Conservation (phyloP, 2,888 invertebrate genomes). For the Barypeithes pellucidus region DNA sequence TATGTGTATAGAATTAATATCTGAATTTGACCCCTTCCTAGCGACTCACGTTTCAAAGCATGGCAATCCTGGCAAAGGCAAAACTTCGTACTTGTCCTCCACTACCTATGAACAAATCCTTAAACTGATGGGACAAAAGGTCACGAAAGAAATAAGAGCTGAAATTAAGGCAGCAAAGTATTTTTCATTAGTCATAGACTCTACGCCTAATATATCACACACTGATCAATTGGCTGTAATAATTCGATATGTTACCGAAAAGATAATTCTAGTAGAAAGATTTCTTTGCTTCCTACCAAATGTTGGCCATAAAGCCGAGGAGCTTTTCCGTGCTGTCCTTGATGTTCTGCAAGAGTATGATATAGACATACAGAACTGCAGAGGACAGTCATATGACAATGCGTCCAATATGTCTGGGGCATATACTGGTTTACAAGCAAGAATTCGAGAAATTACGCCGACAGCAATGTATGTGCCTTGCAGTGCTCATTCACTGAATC, state of each 20-base stretch:
- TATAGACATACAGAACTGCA: not conserved
- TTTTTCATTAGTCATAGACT: constrained; percentile 15
- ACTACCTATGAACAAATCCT: not conserved
- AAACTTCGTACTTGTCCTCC: constrained; percentile 1
- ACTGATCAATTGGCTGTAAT: constrained; percentile 23
- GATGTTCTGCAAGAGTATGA: not conserved
- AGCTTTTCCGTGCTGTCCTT: not conserved
- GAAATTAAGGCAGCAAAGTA: constrained; percentile 1
- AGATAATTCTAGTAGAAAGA: constrained; percentile 16
- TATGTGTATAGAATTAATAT: too few relatives aligned
- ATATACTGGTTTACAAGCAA: not conserved
- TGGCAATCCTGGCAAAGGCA: not conserved
- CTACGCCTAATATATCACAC: constrained; percentile 23
- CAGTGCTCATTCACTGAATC: constrained; percentile 5
- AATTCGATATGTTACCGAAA: constrained; percentile 10
- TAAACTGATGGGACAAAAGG: constrained; percentile 40
- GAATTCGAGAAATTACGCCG: not conserved
- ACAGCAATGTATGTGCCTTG: not conserved
- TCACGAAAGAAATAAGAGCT: constrained; percentile 37
- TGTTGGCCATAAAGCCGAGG: constrained; percentile 28
- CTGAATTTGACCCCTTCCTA: too few relatives aligned
- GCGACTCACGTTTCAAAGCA: constrained; percentile 11
- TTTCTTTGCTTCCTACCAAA: constrained; percentile 19
- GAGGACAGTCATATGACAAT: not conserved
- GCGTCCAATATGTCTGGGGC: not conserved